Percentiles rank a stretch among this genome's conserved stretches.
These are phyloP conservation scores for Caenorhabditis afra DNA, from an alignment of 2,888 invertebrate genomes.

Conservation along the genomic window DNA sequence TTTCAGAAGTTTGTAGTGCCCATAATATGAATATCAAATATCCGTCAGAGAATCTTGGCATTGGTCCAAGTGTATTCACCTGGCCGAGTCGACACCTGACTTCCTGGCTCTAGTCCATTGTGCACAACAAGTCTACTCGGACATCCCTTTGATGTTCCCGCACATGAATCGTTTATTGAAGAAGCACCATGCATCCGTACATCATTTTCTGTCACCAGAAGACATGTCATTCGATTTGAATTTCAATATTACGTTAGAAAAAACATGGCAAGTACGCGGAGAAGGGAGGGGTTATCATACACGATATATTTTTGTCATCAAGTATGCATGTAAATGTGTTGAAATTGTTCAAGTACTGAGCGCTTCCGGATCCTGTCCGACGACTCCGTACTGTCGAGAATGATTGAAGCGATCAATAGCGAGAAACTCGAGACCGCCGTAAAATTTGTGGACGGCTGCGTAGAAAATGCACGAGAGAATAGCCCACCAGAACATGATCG, in stretches of 20 bases:
- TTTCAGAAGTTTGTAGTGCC: too few relatives aligned
- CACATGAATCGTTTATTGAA: not conserved
- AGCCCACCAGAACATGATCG: constrained; percentile 64
- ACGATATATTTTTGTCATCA: not conserved
- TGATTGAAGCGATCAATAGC: constrained; percentile 65
- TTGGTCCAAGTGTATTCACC: constrained; percentile 10
- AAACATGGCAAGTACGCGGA: constrained; percentile 36
- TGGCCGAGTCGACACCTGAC: constrained; percentile 8
- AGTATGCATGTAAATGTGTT: not conserved
- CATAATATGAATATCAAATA: not conserved
- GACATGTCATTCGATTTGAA: not conserved
- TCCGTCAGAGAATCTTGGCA: not conserved
- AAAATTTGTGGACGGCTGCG: constrained; percentile 57
- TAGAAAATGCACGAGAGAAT: constrained; percentile 59
- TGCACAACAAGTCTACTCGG: constrained; percentile 16
- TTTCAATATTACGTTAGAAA: constrained; percentile 10
- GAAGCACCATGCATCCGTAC: not conserved
- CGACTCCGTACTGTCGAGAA: constrained; percentile 34
- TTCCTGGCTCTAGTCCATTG: not conserved
- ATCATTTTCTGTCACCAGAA: constrained; percentile 18
- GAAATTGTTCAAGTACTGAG: constrained; percentile 17
- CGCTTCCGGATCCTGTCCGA: constrained; percentile 22
- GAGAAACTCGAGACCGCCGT: constrained; percentile 76
- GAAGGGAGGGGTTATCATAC: not conserved
- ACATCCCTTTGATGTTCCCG: constrained; percentile 15